Conservation (phyloP, 2,797 vertebrate genomes). For the Odontamblyopus lacepedii region DNA sequence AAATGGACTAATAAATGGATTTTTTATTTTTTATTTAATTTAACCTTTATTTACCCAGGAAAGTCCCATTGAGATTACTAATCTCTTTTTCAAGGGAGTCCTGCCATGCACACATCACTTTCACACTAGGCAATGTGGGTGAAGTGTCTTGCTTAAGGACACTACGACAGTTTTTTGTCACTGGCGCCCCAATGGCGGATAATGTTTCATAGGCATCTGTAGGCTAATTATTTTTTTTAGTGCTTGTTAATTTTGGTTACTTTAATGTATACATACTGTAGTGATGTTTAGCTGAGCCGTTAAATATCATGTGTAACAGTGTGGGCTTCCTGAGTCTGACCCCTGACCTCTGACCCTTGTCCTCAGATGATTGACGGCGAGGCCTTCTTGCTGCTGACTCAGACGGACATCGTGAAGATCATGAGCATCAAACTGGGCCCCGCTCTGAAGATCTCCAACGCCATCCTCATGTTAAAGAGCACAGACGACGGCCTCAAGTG, state of each 20-base stretch:
- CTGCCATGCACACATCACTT: too few relatives aligned
- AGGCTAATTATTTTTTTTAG: neutral
- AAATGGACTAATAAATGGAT: too few relatives aligned
- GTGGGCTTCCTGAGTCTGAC: neutral
- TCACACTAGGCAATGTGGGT: too few relatives aligned
- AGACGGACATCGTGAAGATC: slow-evolving; percentile 98
- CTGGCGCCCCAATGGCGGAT: too few relatives aligned
- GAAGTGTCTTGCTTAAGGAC: too few relatives aligned
- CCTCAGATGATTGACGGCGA: slow-evolving; percentile 96
- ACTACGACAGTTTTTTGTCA: too few relatives aligned
- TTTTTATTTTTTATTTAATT: too few relatives aligned
- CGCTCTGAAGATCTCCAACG: slow-evolving; percentile 98
- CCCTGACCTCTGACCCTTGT: slow-evolving; percentile 17
- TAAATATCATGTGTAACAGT: neutral
- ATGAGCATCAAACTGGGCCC: slow-evolving; percentile 98
- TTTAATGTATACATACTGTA: neutral
- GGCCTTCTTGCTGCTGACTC: slow-evolving; percentile 94
- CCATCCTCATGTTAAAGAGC: slow-evolving; percentile 97
- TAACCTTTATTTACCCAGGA: too few relatives aligned
- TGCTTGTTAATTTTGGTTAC: neutral
- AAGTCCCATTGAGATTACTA: too few relatives aligned
- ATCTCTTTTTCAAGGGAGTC: too few relatives aligned
- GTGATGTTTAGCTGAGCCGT: neutral
- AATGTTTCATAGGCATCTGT: too few relatives aligned
- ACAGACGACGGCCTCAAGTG: slow-evolving; percentile 93